Evolutionary conservation across 2,888 invertebrate genomes (phyloP), one percentile per base, ranked within the genome.

Genomic region (Drosophila prolongata): DNA sequence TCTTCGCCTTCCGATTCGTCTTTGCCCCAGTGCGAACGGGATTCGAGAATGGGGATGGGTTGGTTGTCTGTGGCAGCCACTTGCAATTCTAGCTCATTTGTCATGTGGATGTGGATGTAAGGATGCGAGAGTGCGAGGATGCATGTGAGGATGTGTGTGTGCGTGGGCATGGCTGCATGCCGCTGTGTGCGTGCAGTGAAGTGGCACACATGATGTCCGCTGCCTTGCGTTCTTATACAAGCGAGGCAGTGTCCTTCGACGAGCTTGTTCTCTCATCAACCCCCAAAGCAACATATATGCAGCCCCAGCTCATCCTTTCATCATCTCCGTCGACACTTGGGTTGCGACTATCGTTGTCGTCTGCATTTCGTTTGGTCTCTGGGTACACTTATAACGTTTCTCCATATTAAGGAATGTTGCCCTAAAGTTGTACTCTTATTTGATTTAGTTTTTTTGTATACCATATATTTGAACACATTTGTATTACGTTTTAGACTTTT

Each of bases 41-140:
- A 35, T 11, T 14, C 35, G 37, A 50, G 42, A 43, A 35, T 34
- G 52, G n/a, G 13, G 13, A 35, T n/a, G 47, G 42, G 66, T 49
- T 49, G 71, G 75, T 61, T 57, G 82, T 79, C 81, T 76, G 79
- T 73, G 68, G 74, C 72, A 81, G 75, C 75, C 77, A 84, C 82
- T 81, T 81, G 85, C 85, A 75, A 81, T 85, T 86, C 80, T 69
- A 75, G 62, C 76, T 80, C 86, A 82, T 88, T 80, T 83, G 80
- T 78, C 84, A 78, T 87, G 75, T 77, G 75, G 34, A 69, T 79
- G 71, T 30, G 62, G 30, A 38, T 68, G 77, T 58, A 47, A 27
- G 46, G 42, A 49, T 38, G 43, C 44, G 35, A 43, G 61, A 24
- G 50, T 50, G 58, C 46, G 5, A 44, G 43, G 19, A n/a, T 27